Conservation (phyloP, 2,113 vertebrate genomes). For the Pomatostomus ruficeps region DNA sequence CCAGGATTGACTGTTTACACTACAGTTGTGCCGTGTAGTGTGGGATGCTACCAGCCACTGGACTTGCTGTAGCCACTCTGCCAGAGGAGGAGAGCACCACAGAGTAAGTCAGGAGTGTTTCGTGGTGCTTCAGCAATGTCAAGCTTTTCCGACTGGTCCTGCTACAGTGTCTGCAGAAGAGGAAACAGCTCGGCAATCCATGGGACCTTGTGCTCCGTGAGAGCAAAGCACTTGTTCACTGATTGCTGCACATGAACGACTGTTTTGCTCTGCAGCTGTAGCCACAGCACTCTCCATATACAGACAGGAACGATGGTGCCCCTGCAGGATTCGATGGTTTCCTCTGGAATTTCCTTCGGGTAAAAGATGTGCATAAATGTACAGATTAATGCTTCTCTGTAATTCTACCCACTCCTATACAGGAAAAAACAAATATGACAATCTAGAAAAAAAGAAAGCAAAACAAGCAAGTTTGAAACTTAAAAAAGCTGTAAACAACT, state of each 20-base stretch:
- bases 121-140: background rate
- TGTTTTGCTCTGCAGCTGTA: background rate
- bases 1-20: background rate
- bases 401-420: background rate
- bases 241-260: background rate
- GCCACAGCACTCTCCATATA: background rate
- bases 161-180: fast-evolving
- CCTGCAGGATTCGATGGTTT: background rate
- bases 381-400: background rate
- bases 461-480: background rate
- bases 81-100: background rate
- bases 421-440: background rate
- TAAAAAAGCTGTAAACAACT: background rate
- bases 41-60: background rate
- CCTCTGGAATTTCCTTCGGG: background rate
- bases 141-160: background rate
- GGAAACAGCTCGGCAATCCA: background rate
- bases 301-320: background rate
- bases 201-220: background rate
- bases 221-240: background rate
- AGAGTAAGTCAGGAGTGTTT: background rate
- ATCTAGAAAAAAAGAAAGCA: background rate
- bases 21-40: fast-evolving
- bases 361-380: background rate
- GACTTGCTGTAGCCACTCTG: background rate